Conservation (phyloP, 2,888 invertebrate species). For the Disparrhopalites patrizii region DNA sequence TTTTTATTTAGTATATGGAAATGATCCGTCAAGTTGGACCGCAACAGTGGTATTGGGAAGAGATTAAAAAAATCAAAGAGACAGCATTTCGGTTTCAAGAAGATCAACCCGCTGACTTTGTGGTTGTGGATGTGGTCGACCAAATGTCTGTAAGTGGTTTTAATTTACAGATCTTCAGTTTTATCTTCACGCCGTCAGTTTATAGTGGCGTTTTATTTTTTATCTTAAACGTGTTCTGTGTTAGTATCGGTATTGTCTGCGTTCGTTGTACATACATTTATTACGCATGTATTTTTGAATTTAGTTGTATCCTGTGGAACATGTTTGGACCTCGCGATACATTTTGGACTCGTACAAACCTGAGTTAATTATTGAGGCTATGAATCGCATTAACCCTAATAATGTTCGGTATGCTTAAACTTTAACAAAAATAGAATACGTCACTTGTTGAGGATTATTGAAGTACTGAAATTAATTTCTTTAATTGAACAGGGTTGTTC, state of each 20-base stretch:
- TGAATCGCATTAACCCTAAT: conserved; percentile 69
- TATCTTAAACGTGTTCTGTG: too few relatives aligned
- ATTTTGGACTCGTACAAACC: conserved; percentile 78
- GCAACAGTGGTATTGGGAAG: conserved; percentile 85
- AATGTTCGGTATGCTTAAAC: conserved; percentile 61
- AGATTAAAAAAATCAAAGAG: conserved; percentile 71
- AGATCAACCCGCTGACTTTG: conserved; percentile 66
- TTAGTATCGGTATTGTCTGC: too few relatives aligned
- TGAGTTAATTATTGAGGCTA: conserved; percentile 69
- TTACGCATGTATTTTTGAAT: too few relatives aligned
- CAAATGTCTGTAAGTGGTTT: conserved; percentile 62
- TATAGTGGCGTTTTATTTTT: too few relatives aligned
- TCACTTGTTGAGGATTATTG: background rate
- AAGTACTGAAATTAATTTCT: conserved; percentile 43
- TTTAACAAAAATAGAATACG: conserved; percentile 19
- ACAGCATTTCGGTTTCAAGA: conserved; percentile 85
- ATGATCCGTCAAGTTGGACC: conserved; percentile 72
- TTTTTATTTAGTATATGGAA: conserved; percentile 65
- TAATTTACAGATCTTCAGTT: too few relatives aligned
- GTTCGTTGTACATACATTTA: too few relatives aligned
- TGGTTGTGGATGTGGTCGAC: conserved; percentile 65
- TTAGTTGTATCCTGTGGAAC: conserved; percentile 66
- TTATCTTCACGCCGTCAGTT: too few relatives aligned
- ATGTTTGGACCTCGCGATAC: conserved; percentile 74
- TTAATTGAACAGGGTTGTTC: conserved; percentile 57